Conservation (phyloP, 2,113 vertebrate genomes). For the Thalassarche chlororhynchos region DNA sequence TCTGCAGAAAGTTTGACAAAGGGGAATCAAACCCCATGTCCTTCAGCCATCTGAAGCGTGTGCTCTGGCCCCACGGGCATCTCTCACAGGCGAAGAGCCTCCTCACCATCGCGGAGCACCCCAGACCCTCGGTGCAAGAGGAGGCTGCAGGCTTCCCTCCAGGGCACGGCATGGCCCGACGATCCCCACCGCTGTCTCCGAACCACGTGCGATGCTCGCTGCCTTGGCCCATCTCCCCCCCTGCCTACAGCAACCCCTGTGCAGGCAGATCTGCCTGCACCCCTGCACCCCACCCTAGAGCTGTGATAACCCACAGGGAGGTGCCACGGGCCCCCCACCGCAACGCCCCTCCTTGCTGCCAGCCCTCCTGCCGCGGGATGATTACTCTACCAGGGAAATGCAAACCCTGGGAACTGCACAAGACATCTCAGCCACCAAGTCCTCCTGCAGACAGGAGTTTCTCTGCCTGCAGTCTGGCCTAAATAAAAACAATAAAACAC, state of each 20-base stretch:
- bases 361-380: not conserved
- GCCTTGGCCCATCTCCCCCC: not conserved
- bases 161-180: fast-evolving
- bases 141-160: not conserved
- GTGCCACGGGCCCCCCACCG: not conserved
- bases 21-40: not conserved
- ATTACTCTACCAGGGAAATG: not conserved
- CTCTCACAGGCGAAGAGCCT: not conserved
- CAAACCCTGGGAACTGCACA: not conserved
- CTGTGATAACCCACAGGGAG: not conserved
- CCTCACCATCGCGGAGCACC: not conserved
- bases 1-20: not conserved
- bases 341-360: not conserved
- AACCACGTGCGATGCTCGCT: fast-evolving
- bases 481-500: not conserved
- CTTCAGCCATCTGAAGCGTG: not conserved
- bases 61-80: fast-evolving
- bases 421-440: not conserved
- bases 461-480: not conserved
- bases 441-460: not conserved
- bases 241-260: not conserved
- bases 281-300: not conserved
- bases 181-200: fast-evolving
- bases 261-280: not conserved
- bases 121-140: fast-evolving